Evolutionary conservation across 2,113 vertebrate genomes (phyloP).

Genomic region (Pterophyllum scalare): DNA sequence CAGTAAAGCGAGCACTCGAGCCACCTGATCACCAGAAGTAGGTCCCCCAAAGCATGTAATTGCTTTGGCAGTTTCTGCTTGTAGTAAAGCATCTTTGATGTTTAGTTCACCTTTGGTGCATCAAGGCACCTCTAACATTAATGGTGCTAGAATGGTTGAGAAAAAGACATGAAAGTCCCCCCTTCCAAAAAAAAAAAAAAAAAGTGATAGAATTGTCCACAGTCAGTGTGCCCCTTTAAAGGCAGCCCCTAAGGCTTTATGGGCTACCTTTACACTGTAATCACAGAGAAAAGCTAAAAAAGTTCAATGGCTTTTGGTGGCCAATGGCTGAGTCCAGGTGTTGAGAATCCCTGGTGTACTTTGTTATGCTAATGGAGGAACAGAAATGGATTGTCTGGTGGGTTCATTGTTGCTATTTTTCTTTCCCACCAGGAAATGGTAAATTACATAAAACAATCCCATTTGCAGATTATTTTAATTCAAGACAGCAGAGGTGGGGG

Average conservation of each 20-base stretch:
- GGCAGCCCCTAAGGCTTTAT: not conserved
- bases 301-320: not conserved
- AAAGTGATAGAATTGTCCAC: not conserved
- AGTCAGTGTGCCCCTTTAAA: not conserved
- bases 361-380: not conserved
- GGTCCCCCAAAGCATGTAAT: too few species aligned
- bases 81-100: not conserved
- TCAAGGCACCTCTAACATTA: not conserved
- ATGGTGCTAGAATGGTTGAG: not conserved
- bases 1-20: too few species aligned
- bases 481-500: too few species aligned
- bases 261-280: not conserved
- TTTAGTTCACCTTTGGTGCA: not conserved
- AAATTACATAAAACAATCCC: not conserved
- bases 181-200: not conserved
- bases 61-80: not conserved
- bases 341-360: not conserved
- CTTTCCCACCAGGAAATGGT: not conserved
- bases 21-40: too few species aligned
- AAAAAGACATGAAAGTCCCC: not conserved
- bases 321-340: not conserved
- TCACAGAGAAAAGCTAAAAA: not conserved
- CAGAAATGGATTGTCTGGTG: not conserved
- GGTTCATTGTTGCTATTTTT: slow-evolving; percentile 2
- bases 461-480: not conserved